phyloP scores from a whole-genome alignment of 2,113 vertebrate species.

The Leiothrix lutea region DNA sequence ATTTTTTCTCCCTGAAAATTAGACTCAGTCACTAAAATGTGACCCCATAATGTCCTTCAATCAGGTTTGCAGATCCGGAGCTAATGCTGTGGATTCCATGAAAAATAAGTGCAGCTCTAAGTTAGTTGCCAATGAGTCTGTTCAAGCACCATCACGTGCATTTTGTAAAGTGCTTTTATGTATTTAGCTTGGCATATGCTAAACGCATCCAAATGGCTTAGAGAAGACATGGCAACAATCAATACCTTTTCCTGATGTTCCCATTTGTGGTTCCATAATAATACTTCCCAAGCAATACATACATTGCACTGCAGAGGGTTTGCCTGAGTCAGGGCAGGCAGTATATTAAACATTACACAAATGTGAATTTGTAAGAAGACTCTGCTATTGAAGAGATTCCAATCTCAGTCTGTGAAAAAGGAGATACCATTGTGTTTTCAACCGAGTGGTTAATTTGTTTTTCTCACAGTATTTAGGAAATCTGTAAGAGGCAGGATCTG shows the following conservation, averaged over 20 bases:
- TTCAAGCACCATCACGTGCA: not conserved
- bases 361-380: not conserved
- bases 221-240: not conserved
- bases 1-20: not conserved
- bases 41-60: not conserved
- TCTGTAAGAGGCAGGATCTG: not conserved
- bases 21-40: not conserved
- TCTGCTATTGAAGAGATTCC: not conserved
- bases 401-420: not conserved
- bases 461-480: not conserved
- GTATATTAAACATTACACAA: not conserved
- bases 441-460: not conserved
- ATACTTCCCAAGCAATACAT: not conserved
- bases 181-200: not conserved
- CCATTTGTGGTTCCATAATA: not conserved
- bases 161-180: not conserved
- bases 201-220: not conserved
- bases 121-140: not conserved
- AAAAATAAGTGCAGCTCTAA: not conserved
- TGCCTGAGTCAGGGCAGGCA: not conserved
- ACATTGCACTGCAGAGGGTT: not conserved
- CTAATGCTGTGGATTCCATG: not conserved
- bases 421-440: not conserved
- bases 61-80: not conserved
- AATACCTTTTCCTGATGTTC: not conserved